Evolutionary conservation across 2,888 invertebrate species (phyloP).

Genomic region (Drosophila ustulata): DNA sequence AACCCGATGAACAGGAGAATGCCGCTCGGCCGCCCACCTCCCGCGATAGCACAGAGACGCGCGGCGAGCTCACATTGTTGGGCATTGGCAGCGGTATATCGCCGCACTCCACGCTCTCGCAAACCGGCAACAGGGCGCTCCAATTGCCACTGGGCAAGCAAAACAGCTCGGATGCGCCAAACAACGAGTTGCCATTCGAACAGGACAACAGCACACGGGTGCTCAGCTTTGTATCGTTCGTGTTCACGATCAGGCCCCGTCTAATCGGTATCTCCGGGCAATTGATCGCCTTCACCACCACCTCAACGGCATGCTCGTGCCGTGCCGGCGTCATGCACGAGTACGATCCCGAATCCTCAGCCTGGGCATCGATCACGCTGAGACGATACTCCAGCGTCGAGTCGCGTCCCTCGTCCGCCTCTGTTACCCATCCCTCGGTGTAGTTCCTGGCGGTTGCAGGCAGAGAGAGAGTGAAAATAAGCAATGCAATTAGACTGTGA

Average conservation of each 20-base stretch:
- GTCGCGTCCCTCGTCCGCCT: constrained; percentile 90
- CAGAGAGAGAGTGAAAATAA: background rate
- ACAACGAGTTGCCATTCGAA: constrained; percentile 92
- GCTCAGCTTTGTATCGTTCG: constrained; percentile 90
- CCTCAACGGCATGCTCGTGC: constrained; percentile 92
- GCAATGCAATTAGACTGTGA: background rate
- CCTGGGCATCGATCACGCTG: constrained; percentile 92
- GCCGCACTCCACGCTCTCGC: constrained; percentile 94
- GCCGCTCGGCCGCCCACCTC: constrained; percentile 93
- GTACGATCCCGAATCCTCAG: constrained; percentile 93
- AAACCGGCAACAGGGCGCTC: constrained; percentile 93
- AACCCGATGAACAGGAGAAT: constrained; percentile 92
- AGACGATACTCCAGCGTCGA: constrained; percentile 92
- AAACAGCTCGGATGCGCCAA: constrained; percentile 90
- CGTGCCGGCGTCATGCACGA: constrained; percentile 94
- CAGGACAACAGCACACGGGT: constrained; percentile 91
- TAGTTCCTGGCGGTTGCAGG: constrained; percentile 86
- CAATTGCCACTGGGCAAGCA: constrained; percentile 95
- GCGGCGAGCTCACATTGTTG: constrained; percentile 87
- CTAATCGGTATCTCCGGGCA: constrained; percentile 91
- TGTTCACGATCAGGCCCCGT: constrained; percentile 90
- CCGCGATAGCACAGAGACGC: constrained; percentile 90
- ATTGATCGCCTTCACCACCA: constrained; percentile 92
- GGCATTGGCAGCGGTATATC: constrained; percentile 87
- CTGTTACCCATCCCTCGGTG: constrained; percentile 92